phyloP scores from a whole-genome alignment of 2,797 vertebrate genomes.

The Pteronotus mesoamericanus region DNA sequence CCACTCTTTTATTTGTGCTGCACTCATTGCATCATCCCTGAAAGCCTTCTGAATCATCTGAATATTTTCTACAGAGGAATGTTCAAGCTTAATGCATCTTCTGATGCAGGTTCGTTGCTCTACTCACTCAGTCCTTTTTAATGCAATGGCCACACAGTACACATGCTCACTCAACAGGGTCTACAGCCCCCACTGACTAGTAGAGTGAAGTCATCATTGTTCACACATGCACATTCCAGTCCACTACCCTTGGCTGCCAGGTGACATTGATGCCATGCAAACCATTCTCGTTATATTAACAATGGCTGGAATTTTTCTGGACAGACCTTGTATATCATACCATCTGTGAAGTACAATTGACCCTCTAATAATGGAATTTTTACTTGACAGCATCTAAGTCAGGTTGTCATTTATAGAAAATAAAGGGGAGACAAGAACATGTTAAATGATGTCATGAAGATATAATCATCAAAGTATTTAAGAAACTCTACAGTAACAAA shows the following conservation, averaged over 20 bases:
- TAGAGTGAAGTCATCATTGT: neutral
- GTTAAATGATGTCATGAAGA: neutral
- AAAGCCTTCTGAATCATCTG: neutral
- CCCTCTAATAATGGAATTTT: neutral
- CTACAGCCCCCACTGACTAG: neutral
- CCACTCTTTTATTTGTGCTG: neutral
- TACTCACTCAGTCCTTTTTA: neutral
- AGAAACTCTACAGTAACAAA: neutral
- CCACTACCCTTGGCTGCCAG: neutral
- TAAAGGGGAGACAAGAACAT: neutral
- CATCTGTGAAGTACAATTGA: neutral
- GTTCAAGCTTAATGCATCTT: neutral
- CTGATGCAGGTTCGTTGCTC: neutral
- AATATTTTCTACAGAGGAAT: neutral
- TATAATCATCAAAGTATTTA: neutral
- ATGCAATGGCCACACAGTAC: neutral
- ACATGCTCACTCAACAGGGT: neutral
- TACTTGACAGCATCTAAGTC: neutral
- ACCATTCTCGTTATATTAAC: neutral
- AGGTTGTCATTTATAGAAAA: neutral
- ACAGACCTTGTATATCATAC: neutral
- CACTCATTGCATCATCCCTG: neutral
- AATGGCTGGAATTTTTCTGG: neutral
- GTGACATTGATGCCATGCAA: neutral
- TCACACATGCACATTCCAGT: neutral